These are phyloP conservation scores for Malthinus flaveolus DNA, from an alignment of 2,888 invertebrate genomes.

Conservation along the genomic window DNA sequence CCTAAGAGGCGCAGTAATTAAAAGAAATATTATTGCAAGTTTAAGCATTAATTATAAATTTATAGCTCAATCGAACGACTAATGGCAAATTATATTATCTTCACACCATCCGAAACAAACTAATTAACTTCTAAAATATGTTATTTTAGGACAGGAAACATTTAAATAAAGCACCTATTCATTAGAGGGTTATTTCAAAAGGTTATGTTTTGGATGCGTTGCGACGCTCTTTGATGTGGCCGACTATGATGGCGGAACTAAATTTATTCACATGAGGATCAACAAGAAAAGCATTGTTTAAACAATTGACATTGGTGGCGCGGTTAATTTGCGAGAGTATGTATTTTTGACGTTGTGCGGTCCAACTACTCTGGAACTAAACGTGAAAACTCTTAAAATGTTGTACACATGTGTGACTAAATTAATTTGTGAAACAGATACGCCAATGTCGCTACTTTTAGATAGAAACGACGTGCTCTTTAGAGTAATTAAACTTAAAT, in stretches of 20 bases:
- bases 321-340: slow-evolving; percentile 44
- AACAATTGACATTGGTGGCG: slow-evolving; percentile 46
- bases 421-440: slow-evolving; percentile 38
- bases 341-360: slow-evolving; percentile 45
- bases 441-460: slow-evolving; percentile 33
- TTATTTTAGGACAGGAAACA: slow-evolving; percentile 51
- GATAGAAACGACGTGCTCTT: slow-evolving; percentile 19
- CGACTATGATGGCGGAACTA: slow-evolving; percentile 49
- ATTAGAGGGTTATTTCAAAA: slow-evolving; percentile 45
- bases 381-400: slow-evolving; percentile 37
- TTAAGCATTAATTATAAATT: not conserved
- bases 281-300: slow-evolving; percentile 48
- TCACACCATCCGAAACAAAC: slow-evolving; percentile 45
- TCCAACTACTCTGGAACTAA: slow-evolving; percentile 40
- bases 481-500: slow-evolving; percentile 10
- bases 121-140: slow-evolving; percentile 50
- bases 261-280: slow-evolving; percentile 50
- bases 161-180: slow-evolving; percentile 52
- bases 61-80: slow-evolving; percentile 14
- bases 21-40: no score
- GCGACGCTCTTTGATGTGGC: slow-evolving; percentile 46
- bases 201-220: slow-evolving; percentile 40
- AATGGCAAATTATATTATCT: slow-evolving; percentile 40
- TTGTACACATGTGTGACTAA: slow-evolving; percentile 38
- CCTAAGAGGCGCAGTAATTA: no score